Evolutionary conservation across 2,113 vertebrate species (phyloP), one percentile per base, ranked within the genome.

Genomic region (Maccullochella peelii): DNA sequence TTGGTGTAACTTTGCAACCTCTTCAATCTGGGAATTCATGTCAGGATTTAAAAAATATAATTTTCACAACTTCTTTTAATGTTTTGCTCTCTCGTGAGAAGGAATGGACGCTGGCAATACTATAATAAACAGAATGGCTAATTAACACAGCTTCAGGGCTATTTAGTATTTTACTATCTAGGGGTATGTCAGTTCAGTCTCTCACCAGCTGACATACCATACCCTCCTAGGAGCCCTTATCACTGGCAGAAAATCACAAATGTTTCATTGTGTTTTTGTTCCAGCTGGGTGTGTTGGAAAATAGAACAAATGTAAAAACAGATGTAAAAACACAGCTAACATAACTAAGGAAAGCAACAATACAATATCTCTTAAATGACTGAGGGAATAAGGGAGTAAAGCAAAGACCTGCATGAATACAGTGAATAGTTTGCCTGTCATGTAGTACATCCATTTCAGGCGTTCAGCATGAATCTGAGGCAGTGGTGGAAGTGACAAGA

Each of bases 101-200:
- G 10, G 18, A 23, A 11, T n/a, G 12, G 71, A 44, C 30, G 49
- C 57, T 38, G 20, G 15, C 38, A 30, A n/a, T 18, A 20, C 38
- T 65, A 33, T 25, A 66, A 23, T 18, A 73, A 79, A 73, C 20
- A 71, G 54, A 78, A 74, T 7, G 5, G 23, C 33, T 57, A 63
- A 73, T 87, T 77, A 67, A 40, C 11, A 62, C 42, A 5, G 27
- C 61, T 62, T 30, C n/a, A 21, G 9, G 25, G 67, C 52, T 44
- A 18, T 67, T 67, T 47, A 5, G 38, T 4, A 15, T n/a, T n/a
- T n/a, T n/a, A 1, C 40, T 40, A 12, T 16, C 16, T 14, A 11
- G 27, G 49, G n/a, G 8, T 44, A 25, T 18, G n/a, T 54, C 10
- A 18, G n/a, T 42, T 59, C 8, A 57, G 23, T 42, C 33, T 68